Base-by-base conservation (phyloP, 2,113 vertebrate species). In the Trachemys scripta region DNA sequence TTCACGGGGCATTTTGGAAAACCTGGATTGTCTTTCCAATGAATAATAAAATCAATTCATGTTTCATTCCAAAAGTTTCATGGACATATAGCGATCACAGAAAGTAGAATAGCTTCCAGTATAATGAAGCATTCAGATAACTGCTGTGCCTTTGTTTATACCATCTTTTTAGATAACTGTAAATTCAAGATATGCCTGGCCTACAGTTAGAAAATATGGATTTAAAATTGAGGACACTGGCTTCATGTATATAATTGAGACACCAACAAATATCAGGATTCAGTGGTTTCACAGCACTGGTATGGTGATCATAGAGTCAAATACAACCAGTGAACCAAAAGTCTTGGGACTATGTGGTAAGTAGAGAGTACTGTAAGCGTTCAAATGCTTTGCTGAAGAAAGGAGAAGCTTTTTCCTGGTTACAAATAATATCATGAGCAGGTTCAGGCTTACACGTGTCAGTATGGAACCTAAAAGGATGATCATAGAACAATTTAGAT, bases 271-370 rank as follows among this genome's bases (percentile, higher is more conserved):
- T 78, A 96, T 99, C 62, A 99, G 98, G 97, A 98, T 99, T 94
- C 99, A 99, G 96, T 99, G 99, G 99, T 99, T 99, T 93, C 99
- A 99, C 97, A 98, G 97, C 97, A 99, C 99, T 1, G 99, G 99
- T 8, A 98, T 99, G 98, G 99, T 99, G 99, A 98, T 99, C 95
- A 98, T 99, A 84, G 99, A 99, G 90, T 98, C 97, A 16, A 99
- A 99, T 82, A 98, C 94, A 90, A 97, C 98, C 94, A 97, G 88
- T 89, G 98, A 98, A 87, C 96, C 98, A n/a, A 97, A 96, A 62
- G 98, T 99, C 82, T 97, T 95, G 96, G 99, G 99, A 35, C 98
- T 99, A 1, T 99, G 99, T 85, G 99, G 99, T 99, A 96, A 98
- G 98, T 94, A 82, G 11, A 82, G 59, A 72, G 0, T 38, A 92